phyloP scores from a whole-genome alignment of 2,888 invertebrate genomes.

The Belgica antarctica region DNA sequence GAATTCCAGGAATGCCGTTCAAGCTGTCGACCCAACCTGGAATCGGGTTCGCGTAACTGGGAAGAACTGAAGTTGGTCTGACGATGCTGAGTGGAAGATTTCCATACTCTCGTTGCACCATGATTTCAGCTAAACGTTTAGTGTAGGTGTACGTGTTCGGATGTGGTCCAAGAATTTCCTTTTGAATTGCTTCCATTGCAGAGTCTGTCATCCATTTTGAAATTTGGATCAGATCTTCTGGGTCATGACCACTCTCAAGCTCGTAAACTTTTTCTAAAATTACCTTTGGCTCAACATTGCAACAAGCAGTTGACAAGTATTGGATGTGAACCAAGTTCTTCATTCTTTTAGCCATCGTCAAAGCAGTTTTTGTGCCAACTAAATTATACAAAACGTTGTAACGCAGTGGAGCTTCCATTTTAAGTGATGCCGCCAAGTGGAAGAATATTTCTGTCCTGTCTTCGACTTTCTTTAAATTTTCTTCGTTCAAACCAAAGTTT shows the following conservation, averaged over 20 bases:
- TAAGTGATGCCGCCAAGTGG: constrained; percentile 91
- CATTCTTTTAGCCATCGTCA: constrained; percentile 75
- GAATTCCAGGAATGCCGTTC: constrained; percentile 66
- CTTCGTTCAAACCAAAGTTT: constrained; percentile 62
- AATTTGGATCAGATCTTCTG: constrained; percentile 69
- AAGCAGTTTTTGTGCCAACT: constrained; percentile 74
- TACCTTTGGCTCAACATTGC: constrained; percentile 84
- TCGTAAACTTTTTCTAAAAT: constrained; percentile 80
- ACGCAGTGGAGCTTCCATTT: constrained; percentile 83
- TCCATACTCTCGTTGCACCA: constrained; percentile 23
- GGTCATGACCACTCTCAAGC: constrained; percentile 68
- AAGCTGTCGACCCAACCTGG: constrained; percentile 65
- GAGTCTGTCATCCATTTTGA: constrained; percentile 70
- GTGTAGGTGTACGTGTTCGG: constrained; percentile 42
- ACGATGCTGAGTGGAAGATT: constrained; percentile 33
- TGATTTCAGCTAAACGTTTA: constrained; percentile 33
- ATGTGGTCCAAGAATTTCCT: constrained; percentile 62
- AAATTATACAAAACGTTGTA: constrained; percentile 90
- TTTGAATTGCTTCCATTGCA: constrained; percentile 65
- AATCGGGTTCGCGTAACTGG: constrained; percentile 55
- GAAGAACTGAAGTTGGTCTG: constrained; percentile 47
- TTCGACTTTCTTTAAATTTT: constrained; percentile 61
- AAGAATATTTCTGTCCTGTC: constrained; percentile 77
- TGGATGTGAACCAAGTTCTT: constrained; percentile 74
- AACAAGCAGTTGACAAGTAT: constrained; percentile 95